A percentile compares a stretch with the other conserved stretches of the same genome.
Evolutionary conservation across 2,888 invertebrate species (phyloP).

Genomic region (Trichopria drosophilae): DNA sequence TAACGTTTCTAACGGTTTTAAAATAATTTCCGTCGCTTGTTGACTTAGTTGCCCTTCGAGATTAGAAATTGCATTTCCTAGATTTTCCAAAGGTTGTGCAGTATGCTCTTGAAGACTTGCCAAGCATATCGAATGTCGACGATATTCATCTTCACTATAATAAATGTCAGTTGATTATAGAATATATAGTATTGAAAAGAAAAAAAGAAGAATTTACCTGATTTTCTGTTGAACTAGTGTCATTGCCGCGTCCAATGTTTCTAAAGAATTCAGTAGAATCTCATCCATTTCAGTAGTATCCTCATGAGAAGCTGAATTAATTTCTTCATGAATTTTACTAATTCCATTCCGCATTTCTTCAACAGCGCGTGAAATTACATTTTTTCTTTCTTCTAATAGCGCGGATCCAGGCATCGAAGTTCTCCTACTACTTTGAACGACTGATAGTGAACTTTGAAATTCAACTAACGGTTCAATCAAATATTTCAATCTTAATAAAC

Average conservation of each 20-base stretch:
- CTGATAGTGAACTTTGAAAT: constrained; percentile 46
- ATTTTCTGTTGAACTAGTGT: constrained; percentile 41
- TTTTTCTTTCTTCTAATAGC: constrained; percentile 44
- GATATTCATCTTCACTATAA: constrained; percentile 42
- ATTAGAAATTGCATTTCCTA: constrained; percentile 39
- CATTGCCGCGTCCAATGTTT: constrained; percentile 38
- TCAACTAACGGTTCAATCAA: constrained; percentile 46
- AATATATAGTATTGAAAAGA: not conserved
- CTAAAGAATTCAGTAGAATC: constrained; percentile 33
- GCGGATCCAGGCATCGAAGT: constrained; percentile 41
- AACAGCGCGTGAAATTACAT: constrained; percentile 43
- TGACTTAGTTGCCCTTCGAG: constrained; percentile 44
- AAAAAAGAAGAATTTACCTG: constrained; percentile 26
- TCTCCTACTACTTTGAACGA: constrained; percentile 44
- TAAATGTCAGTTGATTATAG: not conserved
- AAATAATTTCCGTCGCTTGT: constrained; percentile 38
- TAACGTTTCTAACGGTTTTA: constrained; percentile 47
- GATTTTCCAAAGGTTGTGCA: constrained; percentile 40
- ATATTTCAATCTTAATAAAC: constrained; percentile 34
- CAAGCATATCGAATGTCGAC: constrained; percentile 33
- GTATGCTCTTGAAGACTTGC: constrained; percentile 38
- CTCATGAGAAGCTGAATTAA: constrained; percentile 28
- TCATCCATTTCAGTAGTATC: constrained; percentile 17
- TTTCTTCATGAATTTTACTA: constrained; percentile 29
- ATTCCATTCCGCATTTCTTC: constrained; percentile 41